Percentiles rank a stretch among this genome's conserved stretches.
Conservation (phyloP, 2,888 invertebrate species). For the Luffia ferchaultella region DNA sequence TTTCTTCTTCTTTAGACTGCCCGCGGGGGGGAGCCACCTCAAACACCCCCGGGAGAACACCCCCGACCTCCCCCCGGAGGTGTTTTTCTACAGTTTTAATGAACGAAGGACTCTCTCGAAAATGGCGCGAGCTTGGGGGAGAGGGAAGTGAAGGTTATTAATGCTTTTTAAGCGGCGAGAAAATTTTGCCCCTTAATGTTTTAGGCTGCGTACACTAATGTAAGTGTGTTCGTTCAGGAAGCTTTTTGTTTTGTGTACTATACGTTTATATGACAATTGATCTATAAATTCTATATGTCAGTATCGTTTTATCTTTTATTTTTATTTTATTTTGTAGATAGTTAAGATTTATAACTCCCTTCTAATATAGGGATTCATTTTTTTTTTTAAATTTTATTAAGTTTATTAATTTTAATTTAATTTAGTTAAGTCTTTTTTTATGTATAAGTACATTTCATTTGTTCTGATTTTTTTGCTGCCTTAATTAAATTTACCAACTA, state of each 20-base stretch:
- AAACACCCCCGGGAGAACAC: conserved; percentile 15
- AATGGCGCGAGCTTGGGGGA: conserved; percentile 35
- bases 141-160: conserved; percentile 47
- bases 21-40: conserved; percentile 25
- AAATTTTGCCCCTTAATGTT: conserved; percentile 45
- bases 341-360: too few species aligned
- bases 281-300: too few species aligned
- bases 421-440: too few species aligned
- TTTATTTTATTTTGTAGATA: too few species aligned
- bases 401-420: too few species aligned
- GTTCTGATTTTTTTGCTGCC: too few species aligned
- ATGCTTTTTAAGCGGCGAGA: conserved; percentile 56
- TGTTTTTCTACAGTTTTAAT: conserved; percentile 66
- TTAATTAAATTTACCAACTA: too few species aligned
- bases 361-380: too few species aligned
- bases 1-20: conserved; percentile 65
- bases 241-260: background rate
- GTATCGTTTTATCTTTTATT: too few species aligned
- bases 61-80: conserved; percentile 25
- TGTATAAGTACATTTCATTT: too few species aligned
- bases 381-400: too few species aligned
- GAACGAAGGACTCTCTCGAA: conserved; percentile 45
- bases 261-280: too few species aligned
- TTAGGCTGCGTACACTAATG: conserved; percentile 13
- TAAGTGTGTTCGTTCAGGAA: background rate